Conservation (phyloP, 2,888 invertebrate genomes). For the Oscheius sp. region DNA sequence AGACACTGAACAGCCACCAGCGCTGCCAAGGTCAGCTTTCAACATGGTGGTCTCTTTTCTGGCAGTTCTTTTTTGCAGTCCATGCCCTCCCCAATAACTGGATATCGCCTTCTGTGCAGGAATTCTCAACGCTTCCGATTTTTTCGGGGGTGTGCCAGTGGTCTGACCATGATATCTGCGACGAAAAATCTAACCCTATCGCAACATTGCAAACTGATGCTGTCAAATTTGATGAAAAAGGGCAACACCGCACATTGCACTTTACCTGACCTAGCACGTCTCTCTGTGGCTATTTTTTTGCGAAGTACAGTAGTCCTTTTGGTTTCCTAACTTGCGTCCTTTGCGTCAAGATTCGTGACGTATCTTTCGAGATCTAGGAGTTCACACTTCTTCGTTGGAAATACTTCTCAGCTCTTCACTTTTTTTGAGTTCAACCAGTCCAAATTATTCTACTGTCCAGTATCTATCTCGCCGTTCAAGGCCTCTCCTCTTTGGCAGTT, state of each 20-base stretch:
- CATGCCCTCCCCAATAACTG: neutral
- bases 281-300: no score
- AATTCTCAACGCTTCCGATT: neutral
- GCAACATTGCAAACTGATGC: neutral
- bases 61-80: constrained; percentile 17
- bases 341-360: neutral
- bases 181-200: neutral
- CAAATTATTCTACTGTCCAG: no score
- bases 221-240: no score
- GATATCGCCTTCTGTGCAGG: neutral
- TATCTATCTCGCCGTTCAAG: no score
- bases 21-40: constrained; percentile 32
- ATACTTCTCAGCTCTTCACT: no score
- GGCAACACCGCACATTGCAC: no score
- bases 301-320: neutral
- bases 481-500: no score
- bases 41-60: constrained; percentile 28
- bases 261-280: no score
- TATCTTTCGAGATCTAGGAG: no score
- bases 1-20: constrained; percentile 32
- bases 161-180: neutral
- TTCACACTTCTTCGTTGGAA: no score
- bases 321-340: neutral
- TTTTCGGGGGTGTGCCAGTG: no score
- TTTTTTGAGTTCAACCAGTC: no score